A percentile compares a stretch with the other conserved stretches of the same genome.
Conservation (phyloP, 2,888 invertebrate species). For the Zhengitettix transpicula region DNA sequence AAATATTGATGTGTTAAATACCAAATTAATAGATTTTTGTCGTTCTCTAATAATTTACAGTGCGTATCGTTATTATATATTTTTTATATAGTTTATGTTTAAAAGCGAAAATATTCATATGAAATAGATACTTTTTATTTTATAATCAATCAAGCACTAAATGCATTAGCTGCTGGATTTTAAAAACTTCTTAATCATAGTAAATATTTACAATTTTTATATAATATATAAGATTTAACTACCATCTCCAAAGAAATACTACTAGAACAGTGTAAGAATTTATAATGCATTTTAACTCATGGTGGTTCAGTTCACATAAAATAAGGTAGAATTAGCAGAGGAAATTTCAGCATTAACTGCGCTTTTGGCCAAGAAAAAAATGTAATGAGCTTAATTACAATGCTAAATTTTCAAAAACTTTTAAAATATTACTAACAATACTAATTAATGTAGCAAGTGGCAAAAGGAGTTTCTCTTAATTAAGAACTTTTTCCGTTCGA, state of each 20-base stretch:
- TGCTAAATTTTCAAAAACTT: background rate
- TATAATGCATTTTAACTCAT: background rate
- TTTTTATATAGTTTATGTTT: no score
- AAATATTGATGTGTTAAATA: no score
- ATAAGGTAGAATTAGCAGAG: constrained; percentile 8
- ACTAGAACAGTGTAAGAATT: constrained; percentile 9
- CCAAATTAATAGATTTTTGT: no score
- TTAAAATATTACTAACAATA: background rate
- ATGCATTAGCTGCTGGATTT: constrained; percentile 13
- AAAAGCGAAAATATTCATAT: no score
- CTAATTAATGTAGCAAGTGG: no score
- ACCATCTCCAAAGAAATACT: constrained; percentile 9
- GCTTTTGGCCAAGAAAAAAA: constrained; percentile 8
- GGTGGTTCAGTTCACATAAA: no score
- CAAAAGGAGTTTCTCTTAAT: no score
- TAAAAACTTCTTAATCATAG: constrained; percentile 11
- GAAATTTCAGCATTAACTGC: constrained; percentile 8
- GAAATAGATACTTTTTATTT: constrained; percentile 13
- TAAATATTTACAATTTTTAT: constrained; percentile 13
- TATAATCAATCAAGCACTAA: constrained; percentile 12
- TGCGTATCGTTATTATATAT: no score
- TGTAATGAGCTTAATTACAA: background rate
- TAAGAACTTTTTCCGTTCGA: no score
- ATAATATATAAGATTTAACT: constrained; percentile 12
- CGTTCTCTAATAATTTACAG: no score